Conservation (phyloP, 2,797 vertebrate genomes). For the Lithobates sylvaticus region DNA sequence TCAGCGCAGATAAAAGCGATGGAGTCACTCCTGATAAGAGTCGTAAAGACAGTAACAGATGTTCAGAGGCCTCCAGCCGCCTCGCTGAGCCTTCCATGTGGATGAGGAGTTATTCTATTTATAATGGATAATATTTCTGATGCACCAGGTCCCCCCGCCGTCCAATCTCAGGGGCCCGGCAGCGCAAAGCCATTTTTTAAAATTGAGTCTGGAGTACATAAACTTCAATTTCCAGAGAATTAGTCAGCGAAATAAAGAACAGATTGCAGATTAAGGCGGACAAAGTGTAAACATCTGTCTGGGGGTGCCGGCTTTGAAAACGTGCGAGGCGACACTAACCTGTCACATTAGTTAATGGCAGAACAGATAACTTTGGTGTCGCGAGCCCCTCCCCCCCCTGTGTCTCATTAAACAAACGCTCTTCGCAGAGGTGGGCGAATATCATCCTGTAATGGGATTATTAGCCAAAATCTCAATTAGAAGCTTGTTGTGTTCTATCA, state of each 20-base stretch:
- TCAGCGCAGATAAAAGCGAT: background rate
- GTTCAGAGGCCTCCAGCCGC: background rate
- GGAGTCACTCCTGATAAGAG: background rate
- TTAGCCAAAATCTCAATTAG: background rate
- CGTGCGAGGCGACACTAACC: constrained; percentile 23
- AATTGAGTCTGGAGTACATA: constrained; percentile 32
- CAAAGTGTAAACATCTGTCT: constrained; percentile 51
- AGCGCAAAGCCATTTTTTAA: background rate
- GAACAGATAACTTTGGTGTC: background rate
- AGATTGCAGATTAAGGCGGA: constrained; percentile 49
- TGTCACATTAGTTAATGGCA: background rate
- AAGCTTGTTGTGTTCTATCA: background rate
- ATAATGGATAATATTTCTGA: background rate
- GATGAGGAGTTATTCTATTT: background rate
- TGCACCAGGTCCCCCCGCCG: too few species aligned
- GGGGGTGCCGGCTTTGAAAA: background rate
- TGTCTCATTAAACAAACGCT: background rate
- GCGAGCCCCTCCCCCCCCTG: background rate
- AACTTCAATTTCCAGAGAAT: constrained; percentile 43
- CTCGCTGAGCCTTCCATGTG: background rate
- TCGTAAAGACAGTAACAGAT: background rate
- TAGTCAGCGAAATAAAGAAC: constrained; percentile 47
- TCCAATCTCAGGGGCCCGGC: background rate
- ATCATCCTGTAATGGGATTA: background rate
- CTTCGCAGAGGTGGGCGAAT: too few species aligned